Evolutionary conservation across 2,113 vertebrate genomes (phyloP), one percentile per base, ranked within the genome.

Genomic region (Ptychochromis oligacanthus): DNA sequence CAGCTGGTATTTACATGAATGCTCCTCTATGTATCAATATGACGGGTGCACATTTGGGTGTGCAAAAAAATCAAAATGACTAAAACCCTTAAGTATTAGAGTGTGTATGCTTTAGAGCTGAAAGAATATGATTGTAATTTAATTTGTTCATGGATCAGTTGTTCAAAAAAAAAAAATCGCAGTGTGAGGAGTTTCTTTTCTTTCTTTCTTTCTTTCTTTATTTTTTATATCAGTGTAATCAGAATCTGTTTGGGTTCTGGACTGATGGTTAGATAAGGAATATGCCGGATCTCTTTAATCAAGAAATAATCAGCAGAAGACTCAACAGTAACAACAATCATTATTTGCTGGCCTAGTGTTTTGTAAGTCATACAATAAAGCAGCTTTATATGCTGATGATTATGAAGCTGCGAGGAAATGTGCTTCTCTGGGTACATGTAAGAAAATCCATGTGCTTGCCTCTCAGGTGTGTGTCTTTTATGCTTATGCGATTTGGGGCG

Each of bases 391-490:
- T 54, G 46, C 26, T 72, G 67, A 72, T 54, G 31, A 54, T 31
- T 72, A 72, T 72, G 46, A 54, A 72, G 46, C 46, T 31, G 46
- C 31, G 46, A 72, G 28, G 67, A 72, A 72, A 54, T 34, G 18
- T 34, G 46, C 67, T 26, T 72, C 40, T 70, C 43, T 5, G 28
- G 43, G 43, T 17, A 70, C 49, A 31, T 70, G 24, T 43, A 70
- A 70, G 43, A 20, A 52, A 52, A 52, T 52, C 15, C 24, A 20
- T 17, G 31, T 43, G 20, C 17, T 70, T 0, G 17, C 43, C 24
- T 52, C 43, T 70, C 65, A 52, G 65, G 65, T 72, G 65, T 72
- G 43, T 18, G 22, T 46, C 46, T 72, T 52, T 72, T 72, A n/a
- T 3, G 52, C 26, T 49, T 52, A 31, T 72, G 46, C 54, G 46